These are phyloP conservation scores for Phallusia fumigata DNA, from an alignment of 23 tunicate genomes.

Conservation along the genomic window DNA sequence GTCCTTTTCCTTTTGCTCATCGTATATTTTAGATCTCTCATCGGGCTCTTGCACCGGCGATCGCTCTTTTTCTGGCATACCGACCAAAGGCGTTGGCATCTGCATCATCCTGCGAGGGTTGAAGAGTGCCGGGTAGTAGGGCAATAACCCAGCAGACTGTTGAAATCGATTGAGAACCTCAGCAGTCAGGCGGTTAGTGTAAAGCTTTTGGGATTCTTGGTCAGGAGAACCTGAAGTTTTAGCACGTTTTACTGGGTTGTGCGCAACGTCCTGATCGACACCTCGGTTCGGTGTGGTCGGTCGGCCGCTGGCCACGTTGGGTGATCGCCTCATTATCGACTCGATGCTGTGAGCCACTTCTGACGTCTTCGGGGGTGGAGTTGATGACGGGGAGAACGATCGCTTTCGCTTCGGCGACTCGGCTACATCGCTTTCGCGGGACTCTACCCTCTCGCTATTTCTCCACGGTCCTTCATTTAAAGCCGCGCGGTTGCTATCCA, in stretches of 20 bases:
- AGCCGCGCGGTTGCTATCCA: neutral
- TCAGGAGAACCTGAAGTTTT: neutral
- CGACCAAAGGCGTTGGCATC: neutral
- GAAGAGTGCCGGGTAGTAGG: neutral
- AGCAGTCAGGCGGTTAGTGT: neutral
- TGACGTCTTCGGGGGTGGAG: neutral
- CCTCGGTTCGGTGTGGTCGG: neutral
- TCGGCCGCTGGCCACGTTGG: neutral
- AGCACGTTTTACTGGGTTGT: neutral
- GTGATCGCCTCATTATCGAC: slow-evolving; percentile 20
- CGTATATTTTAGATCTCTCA: neutral
- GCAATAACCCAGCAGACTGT: neutral
- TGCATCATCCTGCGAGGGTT: neutral
- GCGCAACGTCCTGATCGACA: neutral
- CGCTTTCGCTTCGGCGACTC: neutral
- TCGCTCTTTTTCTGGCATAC: neutral
- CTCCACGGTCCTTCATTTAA: neutral
- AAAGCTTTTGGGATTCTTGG: neutral
- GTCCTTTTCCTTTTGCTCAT: neutral
- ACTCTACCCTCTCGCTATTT: neutral
- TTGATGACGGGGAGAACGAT: neutral
- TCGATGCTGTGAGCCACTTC: slow-evolving; percentile 29
- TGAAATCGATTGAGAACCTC: neutral
- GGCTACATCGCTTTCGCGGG: neutral
- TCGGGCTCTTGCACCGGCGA: neutral